Conservation (phyloP, 1,140 invertebrate genomes). For the Ceratina calcarata region DNA sequence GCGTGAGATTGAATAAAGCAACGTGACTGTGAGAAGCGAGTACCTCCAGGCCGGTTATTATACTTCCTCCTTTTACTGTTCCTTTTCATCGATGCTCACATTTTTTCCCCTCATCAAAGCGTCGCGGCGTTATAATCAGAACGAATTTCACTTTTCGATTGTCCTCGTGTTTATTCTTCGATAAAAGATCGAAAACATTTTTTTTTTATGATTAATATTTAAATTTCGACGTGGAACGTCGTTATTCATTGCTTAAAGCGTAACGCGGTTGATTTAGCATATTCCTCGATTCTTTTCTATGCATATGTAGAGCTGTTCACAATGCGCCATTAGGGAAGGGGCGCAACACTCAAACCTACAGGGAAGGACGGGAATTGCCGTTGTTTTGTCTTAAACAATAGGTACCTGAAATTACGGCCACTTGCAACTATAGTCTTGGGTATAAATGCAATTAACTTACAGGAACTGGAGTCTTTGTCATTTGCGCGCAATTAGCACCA, state of each 20-base stretch:
- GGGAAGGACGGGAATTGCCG: slow-evolving; percentile 9
- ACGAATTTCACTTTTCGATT: background rate
- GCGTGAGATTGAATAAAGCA: slow-evolving; percentile 50
- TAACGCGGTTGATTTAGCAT: slow-evolving; percentile 2
- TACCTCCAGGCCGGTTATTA: slow-evolving; percentile 5
- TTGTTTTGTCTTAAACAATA: slow-evolving; percentile 41
- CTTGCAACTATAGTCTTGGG: slow-evolving; percentile 37
- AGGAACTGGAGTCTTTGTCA: slow-evolving; percentile 49
- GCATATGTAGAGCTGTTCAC: background rate
- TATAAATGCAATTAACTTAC: slow-evolving; percentile 56
- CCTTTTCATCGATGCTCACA: background rate
- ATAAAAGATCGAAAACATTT: no score
- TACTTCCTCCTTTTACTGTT: background rate
- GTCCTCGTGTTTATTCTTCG: background rate
- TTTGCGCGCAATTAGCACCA: slow-evolving; percentile 38
- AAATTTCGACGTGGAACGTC: no score
- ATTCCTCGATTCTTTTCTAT: slow-evolving; percentile 8
- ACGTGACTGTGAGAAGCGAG: slow-evolving; percentile 28
- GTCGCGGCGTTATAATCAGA: background rate
- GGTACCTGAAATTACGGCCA: slow-evolving; percentile 41
- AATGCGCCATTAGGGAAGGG: slow-evolving; percentile 1
- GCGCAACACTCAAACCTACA: background rate
- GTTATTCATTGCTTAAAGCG: no score
- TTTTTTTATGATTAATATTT: no score
- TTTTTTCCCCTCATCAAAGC: background rate